Base-by-base conservation (phyloP, 2,888 invertebrate genomes). In the Ornithoptera alexandrae region DNA sequence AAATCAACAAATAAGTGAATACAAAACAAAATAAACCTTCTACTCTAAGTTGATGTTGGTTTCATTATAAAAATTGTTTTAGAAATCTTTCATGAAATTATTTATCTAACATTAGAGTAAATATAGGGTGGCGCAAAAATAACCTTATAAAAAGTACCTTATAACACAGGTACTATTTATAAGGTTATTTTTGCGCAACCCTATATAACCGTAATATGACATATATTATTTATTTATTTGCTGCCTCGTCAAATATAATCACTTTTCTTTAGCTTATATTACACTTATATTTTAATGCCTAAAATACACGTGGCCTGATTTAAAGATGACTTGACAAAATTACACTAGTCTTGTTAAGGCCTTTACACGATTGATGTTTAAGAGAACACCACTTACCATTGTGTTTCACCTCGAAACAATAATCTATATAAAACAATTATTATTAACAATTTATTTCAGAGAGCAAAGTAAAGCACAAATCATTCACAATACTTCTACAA, bases 401-500 rank as follows among this genome's bases (percentile, higher is more conserved):
- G 18, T 62, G 53, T 6, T 17, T 42, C 36, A 60, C 46, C n/a
- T 60, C 42, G 10, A 53, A 53, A 22, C 42, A 12, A 46, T 24
- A 56, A 64, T 56, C 0, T 57, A 22, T 36, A 65, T 68, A 56
- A 71, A 77, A 74, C 72, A 76, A 72, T 73, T 70, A 71, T 74
- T 71, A 75, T 73, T 74, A 79, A 76, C 61, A 73, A 72, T 75
- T 76, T 76, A 69, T 71, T 72, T 67, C 71, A 69, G 74, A 71
- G 74, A 69, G 74, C 76, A 78, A 78, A 76, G 77, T 76, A 77
- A 72, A 73, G 75, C 76, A 74, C 79, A 77, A 80, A 81, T 76
- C 82, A 79, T 79, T 77, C 77, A 80, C 78, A 81, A 84, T 84
- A 83, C 81, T 85, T 82, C 81, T 78, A 81, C 79, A 72, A 78